Base-by-base conservation (phyloP, 2,113 vertebrate genomes). In the Pelodiscus sinensis region DNA sequence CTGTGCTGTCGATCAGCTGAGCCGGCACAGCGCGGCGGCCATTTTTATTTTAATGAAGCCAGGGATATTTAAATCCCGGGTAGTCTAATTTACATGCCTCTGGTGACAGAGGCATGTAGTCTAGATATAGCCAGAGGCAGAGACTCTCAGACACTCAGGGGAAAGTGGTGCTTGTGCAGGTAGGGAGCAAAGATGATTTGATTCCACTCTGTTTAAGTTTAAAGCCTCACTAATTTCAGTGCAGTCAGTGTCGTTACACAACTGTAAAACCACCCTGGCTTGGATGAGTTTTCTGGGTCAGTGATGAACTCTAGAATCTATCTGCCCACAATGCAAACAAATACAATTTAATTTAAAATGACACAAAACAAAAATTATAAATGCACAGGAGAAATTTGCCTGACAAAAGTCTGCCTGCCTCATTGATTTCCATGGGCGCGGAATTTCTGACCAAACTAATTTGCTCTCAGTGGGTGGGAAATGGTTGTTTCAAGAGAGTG, bases 311-410 rank as follows among this genome's bases (percentile, higher is more conserved):
- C 79, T 22, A 56, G 35, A 21, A 54, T 60, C 65, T 54, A 35
- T 62, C 60, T 55, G 21, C 31, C 58, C 15, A 68, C 50, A 35
- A 25, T 14, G 12, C 51, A 31, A 52, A 52, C 11, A 68, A 54
- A 83, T 24, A 52, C 31, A 81, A 12, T 8, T 5, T 60, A 85
- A 83, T 57, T 16, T 55, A 81, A 77, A 16, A 54, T 16, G 57
- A 2, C 31, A 60, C 27, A 71, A 85, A 54, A 79, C 35, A 38
- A 55, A 79, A 79, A 2, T 4, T 1, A 27, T 19, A 87, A 91
- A 7, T 2, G 3, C 3, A 0, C 2, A 51, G 1, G 8, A 16
- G 60, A 88, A 60, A 0, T 0, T 35, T 79, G 5, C 56, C 89
- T 68, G 88, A 89, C 79, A 55, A 31, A 13, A 78, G 11, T 5